Base-by-base conservation (phyloP, 2,113 vertebrate species). In the Dermatemys mawii region DNA sequence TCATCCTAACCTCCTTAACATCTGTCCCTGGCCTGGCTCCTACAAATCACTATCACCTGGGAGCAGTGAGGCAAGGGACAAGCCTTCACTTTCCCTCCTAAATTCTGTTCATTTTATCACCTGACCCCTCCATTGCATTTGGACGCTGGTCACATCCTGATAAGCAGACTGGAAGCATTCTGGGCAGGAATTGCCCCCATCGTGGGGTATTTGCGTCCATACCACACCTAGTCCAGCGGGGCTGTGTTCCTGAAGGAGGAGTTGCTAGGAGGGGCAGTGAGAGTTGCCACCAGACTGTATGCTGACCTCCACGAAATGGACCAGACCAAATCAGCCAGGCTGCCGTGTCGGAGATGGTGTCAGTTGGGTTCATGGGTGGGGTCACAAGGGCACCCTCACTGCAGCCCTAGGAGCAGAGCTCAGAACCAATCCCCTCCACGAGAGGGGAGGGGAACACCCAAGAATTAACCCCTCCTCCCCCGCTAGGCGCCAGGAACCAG, bases 401-500 rank as follows among this genome's bases (percentile, higher is more conserved):
- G 19, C 54, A 8, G 24, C 27, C 27, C 55, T 57, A 27, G 29
- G 55, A 12, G 55, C 55, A 57, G 55, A 29, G 55, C 55, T 27
- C 11, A 5, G 10, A 54, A 54, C 27, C 55, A 57, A 32, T 13
- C 54, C 24, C 24, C 8, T 55, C 54, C 27, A 32, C 57, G 13
- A 29, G 27, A 13, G 22, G 5, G 5, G 13, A 9, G 27, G 8
- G 2, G 2, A n/a, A n/a, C 10, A 60, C 5, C 27, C 57, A 13
- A 32, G 12, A 32, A 60, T 60, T 13, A 60, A 32, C 29, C 13
- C 12, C 29, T 32, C 27, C 57, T 6, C 6, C 60, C 13, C 60
- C 14, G 70, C 12, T 0, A 10, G 26, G 14, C 48, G 17, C 8
- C 63, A 1, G 4, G 4, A 6, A 46, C 41, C 44, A 17, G 17